These are phyloP conservation scores for Adelosebastes latens DNA, from an alignment of 2,797 vertebrate species.

Conservation along the genomic window DNA sequence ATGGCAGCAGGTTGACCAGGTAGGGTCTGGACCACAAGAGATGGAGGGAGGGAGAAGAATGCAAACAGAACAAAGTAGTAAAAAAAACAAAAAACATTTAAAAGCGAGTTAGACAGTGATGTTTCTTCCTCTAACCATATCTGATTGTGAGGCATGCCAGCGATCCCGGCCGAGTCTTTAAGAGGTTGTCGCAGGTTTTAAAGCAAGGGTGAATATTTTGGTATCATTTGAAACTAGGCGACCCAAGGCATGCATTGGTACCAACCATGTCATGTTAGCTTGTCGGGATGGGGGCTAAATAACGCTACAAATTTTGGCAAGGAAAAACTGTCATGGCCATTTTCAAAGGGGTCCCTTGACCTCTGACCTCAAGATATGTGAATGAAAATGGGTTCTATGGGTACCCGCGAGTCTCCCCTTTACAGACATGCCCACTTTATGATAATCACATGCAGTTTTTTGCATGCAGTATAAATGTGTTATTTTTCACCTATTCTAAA, in stretches of 20 bases:
- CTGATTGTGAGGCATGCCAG: background rate
- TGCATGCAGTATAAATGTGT: no score
- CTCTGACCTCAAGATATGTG: no score
- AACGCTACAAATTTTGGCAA: background rate
- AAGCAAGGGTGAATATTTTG: background rate
- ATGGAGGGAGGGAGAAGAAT: background rate
- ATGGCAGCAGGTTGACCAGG: slow-evolving; percentile 94
- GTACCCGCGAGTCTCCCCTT: no score
- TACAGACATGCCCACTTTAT: no score
- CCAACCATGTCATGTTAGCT: no score
- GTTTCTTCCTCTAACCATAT: fast-evolving
- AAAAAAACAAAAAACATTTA: background rate
- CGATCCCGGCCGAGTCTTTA: background rate
- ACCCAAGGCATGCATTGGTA: no score
- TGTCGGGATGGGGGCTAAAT: background rate
- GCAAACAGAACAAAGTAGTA: background rate
- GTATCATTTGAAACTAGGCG: background rate
- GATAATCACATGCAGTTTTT: no score
- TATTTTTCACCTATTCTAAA: no score
- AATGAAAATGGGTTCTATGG: no score
- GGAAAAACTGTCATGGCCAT: background rate
- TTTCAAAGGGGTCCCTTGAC: no score
- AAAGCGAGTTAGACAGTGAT: background rate
- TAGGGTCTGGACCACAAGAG: slow-evolving; percentile 85
- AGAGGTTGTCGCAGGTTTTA: background rate